Base-by-base conservation (phyloP, 2,888 invertebrate genomes). In the Drosophila sordidula region DNA sequence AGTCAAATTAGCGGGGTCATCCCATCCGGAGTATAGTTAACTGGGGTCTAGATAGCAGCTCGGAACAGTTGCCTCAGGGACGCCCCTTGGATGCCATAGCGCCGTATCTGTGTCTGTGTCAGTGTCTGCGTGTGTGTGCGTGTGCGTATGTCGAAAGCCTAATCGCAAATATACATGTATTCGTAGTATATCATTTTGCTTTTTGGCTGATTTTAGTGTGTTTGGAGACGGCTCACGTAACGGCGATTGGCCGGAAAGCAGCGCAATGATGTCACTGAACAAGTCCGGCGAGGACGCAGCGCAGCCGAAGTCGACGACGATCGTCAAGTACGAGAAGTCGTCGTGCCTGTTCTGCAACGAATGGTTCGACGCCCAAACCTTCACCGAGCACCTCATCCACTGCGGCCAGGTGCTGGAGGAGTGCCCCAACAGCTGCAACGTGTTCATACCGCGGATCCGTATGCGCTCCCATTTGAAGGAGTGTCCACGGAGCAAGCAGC, bases 361-460 rank as follows among this genome's bases (percentile, higher is more conserved):
- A 68, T 90, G 94, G 89, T 94, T 95, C 64, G 94, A 95, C 76
- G 93, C 94, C 90, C 95, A 95, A 69, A 94, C 94, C 2, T 92
- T 95, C 78, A 94, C 95, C 93, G 94, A 94, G 57, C 96, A 96
- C 78, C 90, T 95, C 65, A 94, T 95, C 64, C 94, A 94, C 76
- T 96, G 96, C 72, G 95, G 95, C 12, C 95, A 95, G 65, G 95
- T 96, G 9, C 90, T 96, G 78, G 95, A 95, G 87, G 94, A 95
- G 86, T 96, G 96, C 58, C 94, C 95, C 0, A 93, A 95, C 78
- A 94, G 94, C 49, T 96, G 96, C 78, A 95, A 95, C 0, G 94
- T 94, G 3, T 96, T 95, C 92, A 93, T 96, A 26, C 94, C 95
- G 66, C 93, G 96, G 74, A 94, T 94, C 61, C 94, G 94, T 72